A percentile compares a stretch with the other conserved stretches of the same genome.
phyloP scores from a whole-genome alignment of 2,888 invertebrate species.

The Pelosia muscerda region DNA sequence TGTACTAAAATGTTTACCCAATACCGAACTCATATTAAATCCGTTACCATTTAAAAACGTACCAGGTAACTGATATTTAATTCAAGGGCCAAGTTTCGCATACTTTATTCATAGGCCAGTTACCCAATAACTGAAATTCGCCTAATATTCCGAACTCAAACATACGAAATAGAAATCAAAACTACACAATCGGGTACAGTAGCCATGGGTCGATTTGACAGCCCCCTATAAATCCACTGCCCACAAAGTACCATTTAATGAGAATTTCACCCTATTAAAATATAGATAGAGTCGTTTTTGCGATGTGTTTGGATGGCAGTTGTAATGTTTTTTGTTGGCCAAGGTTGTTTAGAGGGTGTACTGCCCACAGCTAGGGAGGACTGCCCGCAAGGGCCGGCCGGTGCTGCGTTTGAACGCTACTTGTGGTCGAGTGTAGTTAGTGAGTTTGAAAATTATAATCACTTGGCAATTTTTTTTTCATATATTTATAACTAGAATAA shows the following conservation, averaged over 20 bases:
- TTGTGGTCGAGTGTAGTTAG: constrained; percentile 22
- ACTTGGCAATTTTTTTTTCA: no score
- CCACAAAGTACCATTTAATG: constrained; percentile 59
- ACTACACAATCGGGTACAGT: constrained; percentile 78
- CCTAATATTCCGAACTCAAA: constrained; percentile 53
- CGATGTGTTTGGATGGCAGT: constrained; percentile 49
- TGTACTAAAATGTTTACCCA: constrained; percentile 11
- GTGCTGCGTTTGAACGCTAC: constrained; percentile 69
- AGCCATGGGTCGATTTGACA: constrained; percentile 81
- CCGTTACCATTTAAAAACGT: constrained; percentile 35
- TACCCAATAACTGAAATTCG: constrained; percentile 42
- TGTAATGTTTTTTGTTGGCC: constrained; percentile 75
- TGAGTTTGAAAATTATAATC: not conserved
- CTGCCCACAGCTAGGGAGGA: constrained; percentile 84
- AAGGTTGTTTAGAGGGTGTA: constrained; percentile 78
- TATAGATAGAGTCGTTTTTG: constrained; percentile 53
- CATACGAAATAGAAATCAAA: constrained; percentile 75
- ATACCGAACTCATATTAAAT: constrained; percentile 12
- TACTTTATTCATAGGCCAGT: constrained; percentile 49
- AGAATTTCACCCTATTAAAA: constrained; percentile 37
- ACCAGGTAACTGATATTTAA: constrained; percentile 30
- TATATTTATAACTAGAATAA: not conserved
- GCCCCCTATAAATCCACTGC: constrained; percentile 74
- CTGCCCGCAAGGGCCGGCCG: constrained; percentile 82
- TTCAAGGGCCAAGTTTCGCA: constrained; percentile 38